Base-by-base conservation (phyloP, 2,113 vertebrate species). In the Pedionomus torquatus region DNA sequence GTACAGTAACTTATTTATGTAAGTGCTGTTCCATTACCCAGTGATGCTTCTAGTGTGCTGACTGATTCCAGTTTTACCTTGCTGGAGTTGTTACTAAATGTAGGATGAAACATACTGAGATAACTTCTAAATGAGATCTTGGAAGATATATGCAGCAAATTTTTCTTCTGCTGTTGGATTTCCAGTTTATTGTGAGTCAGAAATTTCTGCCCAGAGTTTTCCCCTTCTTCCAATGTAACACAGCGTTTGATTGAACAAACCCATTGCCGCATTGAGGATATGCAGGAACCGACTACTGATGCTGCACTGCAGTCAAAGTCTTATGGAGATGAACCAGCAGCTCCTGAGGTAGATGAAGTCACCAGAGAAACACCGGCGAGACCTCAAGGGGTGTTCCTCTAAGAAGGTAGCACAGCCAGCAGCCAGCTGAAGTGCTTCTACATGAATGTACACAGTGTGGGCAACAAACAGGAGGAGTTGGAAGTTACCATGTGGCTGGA, bases 31-130 rank as follows among this genome's bases (percentile, higher is more conserved):
- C 80, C 77, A 82, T 95, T 95, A 89, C 44, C 57, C 69, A 10
- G 65, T 51, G 77, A 89, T 82, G 89, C 24, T 93, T 83, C 61
- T 81, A 87, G 52, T 74, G 71, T 55, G 55, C 71, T 86, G 16
- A 15, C 64, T 66, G 88, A 86, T 91, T 93, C 87, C 85, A 60
- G n/a, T 80, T 92, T 95, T 90, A 90, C 90, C 84, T 96, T 95
- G 60, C 91, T 91, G 75, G 35, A 31, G 66, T 69, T 79, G 39
- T 85, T 84, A 39, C 43, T 77, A 85, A 91, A 93, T 87, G 74
- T 54, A 76, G 83, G 46, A 60, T 78, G 61, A 95, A 93, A 86
- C 31, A 23, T 69, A 35, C 52, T 58, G 71, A 83, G 48, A 71
- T 80, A 74, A 44, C 55, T 95, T 77, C 28, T 66, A n/a, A 86